Evolutionary conservation across 2,113 vertebrate genomes (phyloP).

Genomic region (Thymallus thymallus): DNA sequence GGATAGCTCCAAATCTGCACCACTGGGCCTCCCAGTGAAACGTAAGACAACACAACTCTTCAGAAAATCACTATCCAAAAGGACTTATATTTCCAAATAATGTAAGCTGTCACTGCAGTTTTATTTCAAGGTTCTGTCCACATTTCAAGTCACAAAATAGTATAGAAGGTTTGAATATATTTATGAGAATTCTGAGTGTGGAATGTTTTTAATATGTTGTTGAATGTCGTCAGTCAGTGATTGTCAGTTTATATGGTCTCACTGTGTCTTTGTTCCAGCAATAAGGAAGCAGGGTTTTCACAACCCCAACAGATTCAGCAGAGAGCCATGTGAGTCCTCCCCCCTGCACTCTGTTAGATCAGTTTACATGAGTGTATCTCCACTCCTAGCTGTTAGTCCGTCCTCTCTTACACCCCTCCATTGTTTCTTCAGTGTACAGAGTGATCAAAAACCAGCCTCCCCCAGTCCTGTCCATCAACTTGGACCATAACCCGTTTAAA

Average conservation of each 20-base stretch:
- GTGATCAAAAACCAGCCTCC: conserved; percentile 83
- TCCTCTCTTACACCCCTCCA: not conserved
- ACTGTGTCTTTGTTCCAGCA: conserved; percentile 51
- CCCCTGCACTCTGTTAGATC: not conserved
- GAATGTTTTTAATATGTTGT: not conserved
- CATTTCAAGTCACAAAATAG: not conserved
- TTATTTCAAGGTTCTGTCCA: conserved; percentile 4
- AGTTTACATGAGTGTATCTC: too few relatives aligned
- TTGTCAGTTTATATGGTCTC: not conserved
- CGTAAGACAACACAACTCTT: conserved; percentile 41
- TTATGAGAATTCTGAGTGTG: not conserved
- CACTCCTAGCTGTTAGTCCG: too few relatives aligned
- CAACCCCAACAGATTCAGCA: conserved; percentile 79
- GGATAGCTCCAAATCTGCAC: conserved; percentile 43
- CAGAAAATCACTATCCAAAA: not conserved
- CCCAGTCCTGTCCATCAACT: conserved; percentile 80
- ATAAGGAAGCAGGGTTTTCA: conserved; percentile 77
- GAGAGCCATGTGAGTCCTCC: conserved; percentile 76
- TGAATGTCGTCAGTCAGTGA: not conserved
- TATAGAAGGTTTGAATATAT: too few relatives aligned
- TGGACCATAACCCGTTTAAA: conserved; percentile 92
- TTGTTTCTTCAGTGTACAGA: conserved; percentile 79
- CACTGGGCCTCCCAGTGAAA: conserved; percentile 60
- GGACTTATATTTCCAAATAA: not conserved
- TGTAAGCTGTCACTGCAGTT: not conserved